These are phyloP conservation scores for Glossophaga mutica DNA, from an alignment of 2,797 vertebrate genomes.

Conservation along the genomic window DNA sequence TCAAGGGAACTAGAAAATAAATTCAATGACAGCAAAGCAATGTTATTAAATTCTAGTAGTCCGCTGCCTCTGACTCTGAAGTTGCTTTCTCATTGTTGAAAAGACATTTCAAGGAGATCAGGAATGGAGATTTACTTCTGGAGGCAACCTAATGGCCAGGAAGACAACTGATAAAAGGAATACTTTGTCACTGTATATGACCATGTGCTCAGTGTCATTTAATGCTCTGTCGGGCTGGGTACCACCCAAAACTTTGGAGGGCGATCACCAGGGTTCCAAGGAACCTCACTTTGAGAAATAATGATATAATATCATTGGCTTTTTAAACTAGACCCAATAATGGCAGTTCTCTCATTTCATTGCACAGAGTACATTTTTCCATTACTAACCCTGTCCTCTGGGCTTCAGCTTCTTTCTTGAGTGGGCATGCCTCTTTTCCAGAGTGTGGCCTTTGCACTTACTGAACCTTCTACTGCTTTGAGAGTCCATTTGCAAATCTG, in stretches of 20 bases:
- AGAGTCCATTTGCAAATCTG: background rate
- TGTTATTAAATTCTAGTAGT: no score
- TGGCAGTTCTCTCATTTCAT: background rate
- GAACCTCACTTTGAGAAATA: background rate
- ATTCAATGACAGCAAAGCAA: background rate
- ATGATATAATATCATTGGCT: background rate
- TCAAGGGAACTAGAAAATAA: background rate
- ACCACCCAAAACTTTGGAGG: background rate
- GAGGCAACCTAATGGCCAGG: background rate
- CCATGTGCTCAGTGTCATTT: background rate
- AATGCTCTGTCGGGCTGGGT: background rate
- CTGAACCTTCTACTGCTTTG: background rate
- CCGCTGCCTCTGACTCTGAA: background rate
- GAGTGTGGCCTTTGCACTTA: background rate
- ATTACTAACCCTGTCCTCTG: background rate
- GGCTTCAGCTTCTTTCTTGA: background rate
- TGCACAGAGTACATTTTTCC: background rate
- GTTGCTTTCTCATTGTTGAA: background rate
- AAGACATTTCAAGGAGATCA: conserved; percentile 22
- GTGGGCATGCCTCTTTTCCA: background rate
- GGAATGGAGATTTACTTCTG: background rate
- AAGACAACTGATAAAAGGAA: background rate
- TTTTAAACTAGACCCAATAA: background rate
- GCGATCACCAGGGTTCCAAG: background rate
- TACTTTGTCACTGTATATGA: background rate